phyloP scores from a whole-genome alignment of 2,113 vertebrate species.

The Calyptomena viridis region DNA sequence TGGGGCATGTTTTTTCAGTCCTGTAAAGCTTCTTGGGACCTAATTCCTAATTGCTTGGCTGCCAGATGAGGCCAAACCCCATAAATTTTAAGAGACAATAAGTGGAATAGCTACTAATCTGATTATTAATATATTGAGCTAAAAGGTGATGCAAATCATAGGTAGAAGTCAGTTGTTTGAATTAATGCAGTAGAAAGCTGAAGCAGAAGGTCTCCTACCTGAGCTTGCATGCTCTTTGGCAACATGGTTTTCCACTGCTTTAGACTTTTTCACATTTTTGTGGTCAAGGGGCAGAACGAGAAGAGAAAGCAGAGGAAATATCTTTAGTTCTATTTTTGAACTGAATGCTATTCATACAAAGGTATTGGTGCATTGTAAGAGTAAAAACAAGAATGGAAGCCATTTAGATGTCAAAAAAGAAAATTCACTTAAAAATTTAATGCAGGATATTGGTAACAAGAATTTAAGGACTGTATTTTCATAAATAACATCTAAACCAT shows the following conservation, averaged over 20 bases:
- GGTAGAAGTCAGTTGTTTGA: background rate
- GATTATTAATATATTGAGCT: background rate
- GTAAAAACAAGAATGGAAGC: background rate
- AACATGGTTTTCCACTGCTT: background rate
- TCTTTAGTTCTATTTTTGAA: background rate
- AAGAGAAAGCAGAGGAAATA: background rate
- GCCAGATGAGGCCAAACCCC: background rate
- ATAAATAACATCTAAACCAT: background rate
- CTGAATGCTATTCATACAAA: background rate
- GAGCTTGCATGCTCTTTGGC: background rate
- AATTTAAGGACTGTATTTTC: background rate
- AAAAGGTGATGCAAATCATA: background rate
- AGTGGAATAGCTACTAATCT: background rate
- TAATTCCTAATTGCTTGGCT: background rate
- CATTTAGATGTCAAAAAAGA: background rate
- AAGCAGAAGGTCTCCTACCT: background rate
- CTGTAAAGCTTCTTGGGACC: background rate
- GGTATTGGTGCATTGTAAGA: fast-evolving
- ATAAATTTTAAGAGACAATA: background rate
- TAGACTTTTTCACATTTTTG: background rate
- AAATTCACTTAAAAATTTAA: background rate
- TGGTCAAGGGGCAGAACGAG: background rate
- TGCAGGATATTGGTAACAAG: background rate
- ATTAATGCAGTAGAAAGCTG: background rate
- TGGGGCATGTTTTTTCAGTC: background rate